phyloP scores from a whole-genome alignment of 1,140 invertebrate genomes.

The Penaeus japonicus region DNA sequence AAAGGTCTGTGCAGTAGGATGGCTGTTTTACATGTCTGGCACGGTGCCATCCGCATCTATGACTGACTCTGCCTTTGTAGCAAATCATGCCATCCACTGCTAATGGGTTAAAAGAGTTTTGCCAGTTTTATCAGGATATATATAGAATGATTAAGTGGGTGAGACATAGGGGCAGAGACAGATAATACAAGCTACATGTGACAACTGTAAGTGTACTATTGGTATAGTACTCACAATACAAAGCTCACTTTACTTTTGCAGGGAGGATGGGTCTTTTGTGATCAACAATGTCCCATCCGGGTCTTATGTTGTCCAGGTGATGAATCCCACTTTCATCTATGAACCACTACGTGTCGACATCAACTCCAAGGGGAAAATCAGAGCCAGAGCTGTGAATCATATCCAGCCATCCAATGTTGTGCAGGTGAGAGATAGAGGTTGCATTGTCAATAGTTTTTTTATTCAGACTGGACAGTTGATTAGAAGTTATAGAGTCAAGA shows the following conservation, averaged over 20 bases:
- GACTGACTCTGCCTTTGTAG: too few relatives aligned
- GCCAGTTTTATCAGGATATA: too few relatives aligned
- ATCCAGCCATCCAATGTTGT: slow-evolving; percentile 83
- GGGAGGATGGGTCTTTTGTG: slow-evolving; percentile 91
- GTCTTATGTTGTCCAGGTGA: slow-evolving; percentile 93
- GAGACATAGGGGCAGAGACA: too few relatives aligned
- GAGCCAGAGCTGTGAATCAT: slow-evolving; percentile 93
- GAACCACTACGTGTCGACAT: slow-evolving; percentile 94
- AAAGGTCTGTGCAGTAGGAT: too few relatives aligned
- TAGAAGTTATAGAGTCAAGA: background rate
- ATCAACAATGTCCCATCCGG: slow-evolving; percentile 91
- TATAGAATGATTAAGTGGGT: too few relatives aligned
- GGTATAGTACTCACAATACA: too few relatives aligned
- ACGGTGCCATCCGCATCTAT: too few relatives aligned
- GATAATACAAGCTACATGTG: too few relatives aligned
- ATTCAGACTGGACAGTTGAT: background rate
- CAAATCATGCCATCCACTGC: too few relatives aligned
- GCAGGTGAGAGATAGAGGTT: slow-evolving; percentile 44
- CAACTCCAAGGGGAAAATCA: slow-evolving; percentile 93
- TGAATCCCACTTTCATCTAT: slow-evolving; percentile 89
- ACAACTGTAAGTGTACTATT: too few relatives aligned
- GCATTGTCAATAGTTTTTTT: background rate
- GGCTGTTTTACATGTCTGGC: too few relatives aligned
- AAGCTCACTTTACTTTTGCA: slow-evolving; percentile 60
- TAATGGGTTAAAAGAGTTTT: too few relatives aligned